Evolutionary conservation across 2,113 vertebrate species (phyloP).

Genomic region (Piaya cayana): DNA sequence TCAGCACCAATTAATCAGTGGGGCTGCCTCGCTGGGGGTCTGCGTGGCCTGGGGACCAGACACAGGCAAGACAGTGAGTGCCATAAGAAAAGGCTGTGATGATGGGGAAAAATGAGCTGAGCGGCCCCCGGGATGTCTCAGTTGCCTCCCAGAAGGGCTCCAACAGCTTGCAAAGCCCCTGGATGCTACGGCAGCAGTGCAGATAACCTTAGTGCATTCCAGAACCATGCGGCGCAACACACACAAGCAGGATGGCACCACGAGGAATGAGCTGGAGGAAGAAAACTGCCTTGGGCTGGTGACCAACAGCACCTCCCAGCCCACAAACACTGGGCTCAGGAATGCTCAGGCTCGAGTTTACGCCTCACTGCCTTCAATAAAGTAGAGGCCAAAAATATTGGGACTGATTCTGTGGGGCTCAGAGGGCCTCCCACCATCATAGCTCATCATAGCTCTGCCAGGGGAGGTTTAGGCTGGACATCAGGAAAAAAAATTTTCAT

Average conservation of each 20-base stretch:
- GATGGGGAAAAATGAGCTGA: not conserved
- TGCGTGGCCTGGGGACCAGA: not conserved
- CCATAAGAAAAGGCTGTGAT: not conserved
- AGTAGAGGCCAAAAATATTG: rapidly evolving
- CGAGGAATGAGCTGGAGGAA: not conserved
- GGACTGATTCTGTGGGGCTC: not conserved
- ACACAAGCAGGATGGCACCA: rapidly evolving
- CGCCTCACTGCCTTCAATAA: not conserved
- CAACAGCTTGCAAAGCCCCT: not conserved
- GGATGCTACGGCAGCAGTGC: rapidly evolving
- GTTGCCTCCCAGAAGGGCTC: not conserved
- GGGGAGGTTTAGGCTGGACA: no score
- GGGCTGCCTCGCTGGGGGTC: not conserved
- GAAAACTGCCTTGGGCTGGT: not conserved
- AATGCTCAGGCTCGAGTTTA: not conserved
- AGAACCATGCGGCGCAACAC: rapidly evolving
- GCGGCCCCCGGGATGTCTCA: not conserved
- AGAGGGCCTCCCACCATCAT: not conserved
- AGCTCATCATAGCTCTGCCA: no score
- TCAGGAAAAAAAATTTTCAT: no score
- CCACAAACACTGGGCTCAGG: not conserved
- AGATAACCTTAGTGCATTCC: not conserved
- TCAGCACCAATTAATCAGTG: not conserved
- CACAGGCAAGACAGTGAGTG: rapidly evolving
- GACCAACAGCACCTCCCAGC: not conserved